Percentiles rank a stretch among this genome's conserved stretches.
Conservation (phyloP, 2,888 invertebrate genomes). For the Papilio elwesi region DNA sequence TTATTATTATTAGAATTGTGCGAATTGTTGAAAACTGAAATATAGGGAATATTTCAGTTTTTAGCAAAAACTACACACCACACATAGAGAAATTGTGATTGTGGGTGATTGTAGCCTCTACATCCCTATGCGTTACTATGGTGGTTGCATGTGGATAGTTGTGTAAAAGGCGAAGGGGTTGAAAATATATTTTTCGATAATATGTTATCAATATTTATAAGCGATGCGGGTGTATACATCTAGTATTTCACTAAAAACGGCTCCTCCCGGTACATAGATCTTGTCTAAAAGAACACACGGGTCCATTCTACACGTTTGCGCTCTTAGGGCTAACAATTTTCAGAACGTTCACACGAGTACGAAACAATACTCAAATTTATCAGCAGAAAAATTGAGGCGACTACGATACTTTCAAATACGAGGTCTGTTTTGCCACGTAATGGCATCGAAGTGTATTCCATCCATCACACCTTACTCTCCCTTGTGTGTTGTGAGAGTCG, state of each 20-base stretch:
- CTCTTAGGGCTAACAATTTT: conserved; percentile 8
- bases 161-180: no score
- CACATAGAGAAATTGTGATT: no score
- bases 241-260: not conserved
- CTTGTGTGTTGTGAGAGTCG: not conserved
- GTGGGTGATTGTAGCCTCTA: no score
- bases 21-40: no score
- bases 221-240: no score
- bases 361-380: not conserved
- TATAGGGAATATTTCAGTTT: no score
- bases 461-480: not conserved
- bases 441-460: not conserved
- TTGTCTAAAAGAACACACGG: not conserved
- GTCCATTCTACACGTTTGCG: not conserved
- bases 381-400: not conserved
- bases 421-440: not conserved
- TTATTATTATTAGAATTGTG: no score
- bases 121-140: no score
- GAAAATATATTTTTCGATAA: no score
- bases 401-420: not conserved
- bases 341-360: not conserved
- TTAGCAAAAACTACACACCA: no score
- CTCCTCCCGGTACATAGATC: conserved; percentile 1
- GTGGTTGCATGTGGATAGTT: no score
- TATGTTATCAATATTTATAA: no score